These are phyloP conservation scores for Cheilosia pagana DNA, from an alignment of 2,888 invertebrate genomes.

Conservation along the genomic window DNA sequence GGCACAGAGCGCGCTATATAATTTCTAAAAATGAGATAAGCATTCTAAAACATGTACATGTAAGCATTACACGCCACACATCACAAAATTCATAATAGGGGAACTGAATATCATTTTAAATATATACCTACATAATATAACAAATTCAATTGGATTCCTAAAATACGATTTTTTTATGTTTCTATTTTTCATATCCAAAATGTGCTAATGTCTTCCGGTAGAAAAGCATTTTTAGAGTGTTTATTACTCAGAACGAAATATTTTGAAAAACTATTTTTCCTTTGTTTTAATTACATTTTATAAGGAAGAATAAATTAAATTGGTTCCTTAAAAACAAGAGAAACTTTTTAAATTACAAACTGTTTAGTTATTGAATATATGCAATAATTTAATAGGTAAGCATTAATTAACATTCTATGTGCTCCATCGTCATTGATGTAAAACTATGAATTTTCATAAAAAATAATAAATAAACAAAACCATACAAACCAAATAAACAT, in stretches of 20 bases:
- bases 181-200: conserved; percentile 27
- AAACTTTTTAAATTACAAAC: not conserved
- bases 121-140: not conserved
- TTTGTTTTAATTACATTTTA: conserved; percentile 21
- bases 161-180: not conserved
- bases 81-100: not conserved
- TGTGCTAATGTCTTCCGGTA: conserved; percentile 66
- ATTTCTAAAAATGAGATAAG: conserved; percentile 31
- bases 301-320: conserved; percentile 17
- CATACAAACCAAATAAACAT: conserved; percentile 37
- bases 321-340: conserved; percentile 55
- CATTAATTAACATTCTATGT: conserved; percentile 67
- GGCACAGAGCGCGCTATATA: not conserved
- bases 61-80: conserved; percentile 37
- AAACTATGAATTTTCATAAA: conserved; percentile 69
- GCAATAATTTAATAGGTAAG: conserved; percentile 62
- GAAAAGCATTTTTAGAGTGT: conserved; percentile 53
- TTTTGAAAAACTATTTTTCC: conserved; percentile 23
- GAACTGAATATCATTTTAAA: conserved; percentile 15
- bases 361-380: conserved; percentile 29
- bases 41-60: conserved; percentile 39
- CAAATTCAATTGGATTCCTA: conserved; percentile 48
- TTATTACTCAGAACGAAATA: conserved; percentile 34
- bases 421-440: conserved; percentile 75
- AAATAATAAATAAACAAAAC: too few species aligned